Evolutionary conservation across 2,113 vertebrate genomes (phyloP).

Genomic region (Cacatua alba): DNA sequence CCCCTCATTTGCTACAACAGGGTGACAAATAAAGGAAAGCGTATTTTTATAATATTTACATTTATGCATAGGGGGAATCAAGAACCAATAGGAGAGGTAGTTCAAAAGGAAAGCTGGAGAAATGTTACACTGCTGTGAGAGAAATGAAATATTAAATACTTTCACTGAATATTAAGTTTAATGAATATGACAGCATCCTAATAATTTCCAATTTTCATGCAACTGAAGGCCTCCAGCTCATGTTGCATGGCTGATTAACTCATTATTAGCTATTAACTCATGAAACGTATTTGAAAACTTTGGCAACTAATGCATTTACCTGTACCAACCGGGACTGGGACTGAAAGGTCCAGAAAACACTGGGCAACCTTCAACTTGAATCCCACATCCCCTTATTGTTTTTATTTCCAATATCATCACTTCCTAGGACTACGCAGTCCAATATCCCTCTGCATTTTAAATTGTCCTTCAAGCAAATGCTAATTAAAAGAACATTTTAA

Average conservation of each 20-base stretch:
- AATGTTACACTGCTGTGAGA: background rate
- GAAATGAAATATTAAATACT: background rate
- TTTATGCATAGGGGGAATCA: background rate
- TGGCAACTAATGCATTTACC: background rate
- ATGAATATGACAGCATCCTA: background rate
- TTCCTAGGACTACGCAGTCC: background rate
- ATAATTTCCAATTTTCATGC: background rate
- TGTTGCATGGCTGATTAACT: background rate
- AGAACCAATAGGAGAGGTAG: background rate
- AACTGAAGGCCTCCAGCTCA: background rate
- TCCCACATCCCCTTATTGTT: background rate
- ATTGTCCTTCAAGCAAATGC: background rate
- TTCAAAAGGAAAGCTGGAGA: background rate
- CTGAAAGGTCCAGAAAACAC: background rate
- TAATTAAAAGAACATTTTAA: background rate
- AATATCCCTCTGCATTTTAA: background rate
- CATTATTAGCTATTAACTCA: background rate
- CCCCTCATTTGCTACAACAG: background rate
- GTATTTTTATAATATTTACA: background rate
- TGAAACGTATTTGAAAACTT: background rate
- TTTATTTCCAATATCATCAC: background rate
- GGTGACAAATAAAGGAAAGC: background rate
- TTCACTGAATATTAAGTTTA: background rate
- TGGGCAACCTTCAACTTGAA: background rate
- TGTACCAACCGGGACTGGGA: background rate